Percentiles rank a stretch among this genome's conserved stretches.
Conservation (phyloP, 2,888 invertebrate species). For the Pomacea canaliculata region DNA sequence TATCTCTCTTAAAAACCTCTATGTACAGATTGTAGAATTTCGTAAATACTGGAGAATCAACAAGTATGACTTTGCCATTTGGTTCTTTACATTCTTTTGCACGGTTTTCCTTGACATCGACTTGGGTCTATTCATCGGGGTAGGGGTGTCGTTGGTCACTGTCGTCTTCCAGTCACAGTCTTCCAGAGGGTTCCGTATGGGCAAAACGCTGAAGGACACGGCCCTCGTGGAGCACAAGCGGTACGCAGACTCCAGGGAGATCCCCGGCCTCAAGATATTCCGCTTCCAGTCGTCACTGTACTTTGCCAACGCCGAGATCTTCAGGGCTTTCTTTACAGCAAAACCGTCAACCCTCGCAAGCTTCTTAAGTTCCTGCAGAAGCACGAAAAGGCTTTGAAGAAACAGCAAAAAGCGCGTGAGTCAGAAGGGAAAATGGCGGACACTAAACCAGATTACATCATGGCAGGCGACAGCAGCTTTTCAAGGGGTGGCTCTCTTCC, state of each 20-base stretch:
- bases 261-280: slow-evolving; percentile 61
- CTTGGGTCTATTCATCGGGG: slow-evolving; percentile 65
- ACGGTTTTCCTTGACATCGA: slow-evolving; percentile 65
- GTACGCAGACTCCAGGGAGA: slow-evolving; percentile 54
- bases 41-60: slow-evolving; percentile 82
- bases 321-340: slow-evolving; percentile 58
- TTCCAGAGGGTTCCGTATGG: slow-evolving; percentile 58
- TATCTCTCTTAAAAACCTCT: slow-evolving; percentile 69
- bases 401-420: slow-evolving; percentile 20
- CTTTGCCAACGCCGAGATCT: slow-evolving; percentile 66
- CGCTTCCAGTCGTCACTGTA: slow-evolving; percentile 63
- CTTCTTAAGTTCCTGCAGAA: slow-evolving; percentile 58
- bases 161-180: slow-evolving; percentile 64
- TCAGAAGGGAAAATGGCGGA: slow-evolving; percentile 5
- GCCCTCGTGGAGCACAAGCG: slow-evolving; percentile 53
- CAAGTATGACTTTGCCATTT: slow-evolving; percentile 79
- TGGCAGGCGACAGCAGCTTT: slow-evolving; percentile 25
- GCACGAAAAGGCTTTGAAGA: slow-evolving; percentile 39
- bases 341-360: slow-evolving; percentile 61
- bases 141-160: slow-evolving; percentile 58
- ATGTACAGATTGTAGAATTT: slow-evolving; percentile 79
- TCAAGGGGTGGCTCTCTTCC: not conserved
- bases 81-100: slow-evolving; percentile 61
- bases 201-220: slow-evolving; percentile 51
- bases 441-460: slow-evolving; percentile 32